These are phyloP conservation scores for honey bee (Apis mellifera) DNA, from an alignment of 1,140 invertebrate species.

Conservation along the genomic window DNA sequence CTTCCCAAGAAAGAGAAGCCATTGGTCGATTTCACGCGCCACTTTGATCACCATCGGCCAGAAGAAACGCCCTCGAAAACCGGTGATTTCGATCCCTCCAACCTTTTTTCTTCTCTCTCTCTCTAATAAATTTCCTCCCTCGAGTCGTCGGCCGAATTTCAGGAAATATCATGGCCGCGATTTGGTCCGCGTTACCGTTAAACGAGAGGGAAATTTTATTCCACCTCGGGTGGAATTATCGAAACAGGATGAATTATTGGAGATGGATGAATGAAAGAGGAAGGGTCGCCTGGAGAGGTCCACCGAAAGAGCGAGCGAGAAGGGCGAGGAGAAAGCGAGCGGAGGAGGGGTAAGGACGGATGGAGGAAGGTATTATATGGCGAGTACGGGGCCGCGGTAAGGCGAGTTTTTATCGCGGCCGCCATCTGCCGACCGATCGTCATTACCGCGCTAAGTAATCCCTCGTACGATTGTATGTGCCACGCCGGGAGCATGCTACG, in stretches of 20 bases:
- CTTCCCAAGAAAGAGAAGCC: background rate
- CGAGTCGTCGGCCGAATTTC: background rate
- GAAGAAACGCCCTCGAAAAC: background rate
- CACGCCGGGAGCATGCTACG: constrained; percentile 44
- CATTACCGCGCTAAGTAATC: constrained; percentile 80
- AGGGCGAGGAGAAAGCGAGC: background rate
- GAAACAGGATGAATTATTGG: constrained; percentile 37
- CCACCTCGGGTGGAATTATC: constrained; percentile 20
- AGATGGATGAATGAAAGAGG: constrained; percentile 34
- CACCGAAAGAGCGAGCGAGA: constrained; percentile 14
- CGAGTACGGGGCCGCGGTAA: constrained; percentile 66
- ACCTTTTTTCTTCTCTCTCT: too few relatives aligned
- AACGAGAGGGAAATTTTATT: constrained; percentile 26
- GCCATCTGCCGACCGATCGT: constrained; percentile 80
- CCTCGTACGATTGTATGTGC: constrained; percentile 67
- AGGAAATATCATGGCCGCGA: too few relatives aligned
- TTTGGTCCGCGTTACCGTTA: constrained; percentile 39
- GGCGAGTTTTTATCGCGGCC: constrained; percentile 79
- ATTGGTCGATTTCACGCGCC: constrained; percentile 12
- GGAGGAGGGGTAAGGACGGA: constrained; percentile 55
- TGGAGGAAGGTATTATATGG: constrained; percentile 74
- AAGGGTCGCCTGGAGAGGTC: constrained; percentile 15
- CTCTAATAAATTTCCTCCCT: too few relatives aligned
- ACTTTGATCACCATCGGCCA: background rate
- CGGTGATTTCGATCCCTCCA: background rate